Percentiles rank a stretch among this genome's conserved stretches.
Conservation (phyloP, 2,797 vertebrate genomes). For the Taenioides sp. region DNA sequence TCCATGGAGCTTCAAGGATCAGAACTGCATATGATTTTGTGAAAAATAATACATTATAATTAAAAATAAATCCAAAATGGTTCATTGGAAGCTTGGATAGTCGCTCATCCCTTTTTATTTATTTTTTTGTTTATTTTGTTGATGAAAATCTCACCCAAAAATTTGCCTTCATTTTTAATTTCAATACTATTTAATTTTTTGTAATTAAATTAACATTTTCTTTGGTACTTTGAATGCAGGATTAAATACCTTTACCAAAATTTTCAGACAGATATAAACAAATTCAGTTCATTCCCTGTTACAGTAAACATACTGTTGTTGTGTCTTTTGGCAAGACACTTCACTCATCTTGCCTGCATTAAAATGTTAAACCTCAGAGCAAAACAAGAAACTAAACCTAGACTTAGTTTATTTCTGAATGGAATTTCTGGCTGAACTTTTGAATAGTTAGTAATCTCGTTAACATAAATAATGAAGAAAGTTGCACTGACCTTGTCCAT, state of each 20-base stretch:
- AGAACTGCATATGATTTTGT: too few species aligned
- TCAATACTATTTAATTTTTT: too few species aligned
- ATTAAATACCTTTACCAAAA: background rate
- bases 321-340: background rate
- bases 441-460: background rate
- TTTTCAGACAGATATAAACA: background rate
- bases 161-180: too few species aligned
- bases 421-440: background rate
- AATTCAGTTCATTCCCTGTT: background rate
- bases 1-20: too few species aligned
- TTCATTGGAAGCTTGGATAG: too few species aligned
- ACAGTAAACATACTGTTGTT: background rate
- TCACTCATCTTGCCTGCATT: background rate
- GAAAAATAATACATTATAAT: too few species aligned
- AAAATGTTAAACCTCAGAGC: background rate
- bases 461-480: background rate
- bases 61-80: too few species aligned
- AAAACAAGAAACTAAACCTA: background rate
- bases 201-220: background rate
- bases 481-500: conserved; percentile 51
- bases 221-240: background rate
- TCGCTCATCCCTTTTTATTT: too few species aligned
- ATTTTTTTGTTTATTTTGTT: too few species aligned
- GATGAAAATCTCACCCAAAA: too few species aligned
- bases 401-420: background rate